Evolutionary conservation across 2,113 vertebrate species (phyloP).

Genomic region (Spea multiplicata): DNA sequence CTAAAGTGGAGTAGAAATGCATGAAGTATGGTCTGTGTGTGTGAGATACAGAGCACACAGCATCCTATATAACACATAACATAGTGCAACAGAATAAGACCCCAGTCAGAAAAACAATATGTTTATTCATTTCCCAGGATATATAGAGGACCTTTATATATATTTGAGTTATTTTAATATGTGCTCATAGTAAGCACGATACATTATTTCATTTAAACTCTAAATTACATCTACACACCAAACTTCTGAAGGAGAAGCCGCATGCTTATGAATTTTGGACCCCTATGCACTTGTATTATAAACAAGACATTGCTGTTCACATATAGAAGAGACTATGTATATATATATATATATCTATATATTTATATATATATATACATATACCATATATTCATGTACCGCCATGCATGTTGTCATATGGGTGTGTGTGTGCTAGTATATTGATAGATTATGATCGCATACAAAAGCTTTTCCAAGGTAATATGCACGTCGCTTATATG

Average conservation of each 20-base stretch:
- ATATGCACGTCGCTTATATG: neutral
- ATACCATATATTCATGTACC: neutral
- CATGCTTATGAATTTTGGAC: no score
- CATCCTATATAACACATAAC: neutral
- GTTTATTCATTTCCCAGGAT: no score
- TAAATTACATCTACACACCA: neutral
- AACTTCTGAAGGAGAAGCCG: neutral
- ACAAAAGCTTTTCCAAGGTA: neutral
- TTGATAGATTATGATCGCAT: constrained; percentile 47
- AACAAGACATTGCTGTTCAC: no score
- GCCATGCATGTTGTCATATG: neutral
- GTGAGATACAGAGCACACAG: neutral
- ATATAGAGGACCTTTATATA: no score
- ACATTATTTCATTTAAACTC: neutral
- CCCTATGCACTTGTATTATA: no score
- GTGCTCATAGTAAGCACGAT: neutral
- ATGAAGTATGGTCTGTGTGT: neutral
- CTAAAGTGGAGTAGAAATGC: neutral
- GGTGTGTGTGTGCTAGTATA: constrained; percentile 43
- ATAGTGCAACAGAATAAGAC: neutral
- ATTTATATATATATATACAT: constrained; percentile 15
- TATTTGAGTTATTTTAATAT: neutral
- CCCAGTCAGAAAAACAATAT: neutral
- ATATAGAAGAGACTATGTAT: neutral
- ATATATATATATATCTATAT: constrained; percentile 24